A percentile compares a stretch with the other conserved stretches of the same genome.
Conservation (phyloP, 2,113 vertebrate genomes). For the Pelobates fuscus region DNA sequence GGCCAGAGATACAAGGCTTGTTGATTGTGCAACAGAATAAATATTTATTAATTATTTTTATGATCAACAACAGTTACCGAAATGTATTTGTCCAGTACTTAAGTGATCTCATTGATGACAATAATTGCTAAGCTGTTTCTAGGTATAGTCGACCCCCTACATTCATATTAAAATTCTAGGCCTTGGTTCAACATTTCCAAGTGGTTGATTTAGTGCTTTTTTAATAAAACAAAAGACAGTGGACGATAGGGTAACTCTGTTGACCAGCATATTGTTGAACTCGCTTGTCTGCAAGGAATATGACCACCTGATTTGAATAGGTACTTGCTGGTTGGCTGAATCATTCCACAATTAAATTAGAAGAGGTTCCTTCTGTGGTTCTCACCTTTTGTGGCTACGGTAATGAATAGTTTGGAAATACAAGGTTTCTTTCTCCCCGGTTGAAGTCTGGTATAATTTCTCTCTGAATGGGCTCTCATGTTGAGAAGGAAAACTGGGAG, state of each 20-base stretch:
- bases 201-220: conserved; percentile 76
- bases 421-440: conserved; percentile 64
- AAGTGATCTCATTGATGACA: conserved; percentile 77
- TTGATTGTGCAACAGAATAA: conserved; percentile 48
- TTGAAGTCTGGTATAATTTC: conserved; percentile 76
- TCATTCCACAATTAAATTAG: conserved; percentile 68
- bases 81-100: conserved; percentile 68
- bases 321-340: conserved; percentile 57
- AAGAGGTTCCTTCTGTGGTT: conserved; percentile 66
- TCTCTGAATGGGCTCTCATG: conserved; percentile 68
- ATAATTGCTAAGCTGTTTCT: conserved; percentile 68
- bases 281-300: conserved; percentile 70
- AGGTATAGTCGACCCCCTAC: conserved; percentile 63
- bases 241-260: conserved; percentile 73
- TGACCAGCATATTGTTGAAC: conserved; percentile 71
- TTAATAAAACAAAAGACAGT: conserved; percentile 72
- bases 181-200: conserved; percentile 74
- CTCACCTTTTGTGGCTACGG: conserved; percentile 68
- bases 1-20: too few relatives aligned
- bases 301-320: conserved; percentile 74
- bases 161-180: conserved; percentile 76
- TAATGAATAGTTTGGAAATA: conserved; percentile 73
- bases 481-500: conserved; percentile 65
- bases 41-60: conserved; percentile 69
- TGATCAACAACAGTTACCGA: conserved; percentile 57